Percentiles rank a stretch among this genome's conserved stretches.
Evolutionary conservation across 2,888 invertebrate genomes (phyloP).

Genomic region (Calameuta filiformis): DNA sequence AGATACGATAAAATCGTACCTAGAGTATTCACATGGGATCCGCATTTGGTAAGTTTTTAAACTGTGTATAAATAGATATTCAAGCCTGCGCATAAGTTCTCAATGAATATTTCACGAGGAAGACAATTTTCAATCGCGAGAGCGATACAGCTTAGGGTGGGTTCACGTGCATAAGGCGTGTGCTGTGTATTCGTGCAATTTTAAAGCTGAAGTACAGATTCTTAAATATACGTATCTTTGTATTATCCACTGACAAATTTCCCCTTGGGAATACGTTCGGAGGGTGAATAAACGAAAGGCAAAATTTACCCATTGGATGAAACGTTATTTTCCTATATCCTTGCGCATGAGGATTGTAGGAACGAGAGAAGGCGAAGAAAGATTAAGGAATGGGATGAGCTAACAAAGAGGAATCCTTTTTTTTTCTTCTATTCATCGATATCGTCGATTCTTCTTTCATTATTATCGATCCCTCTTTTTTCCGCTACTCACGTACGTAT

Average conservation of each 20-base stretch:
- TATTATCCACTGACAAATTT: background rate
- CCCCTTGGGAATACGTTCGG: background rate
- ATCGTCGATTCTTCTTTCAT: background rate
- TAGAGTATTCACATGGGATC: background rate
- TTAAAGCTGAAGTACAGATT: background rate
- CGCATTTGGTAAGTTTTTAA: background rate
- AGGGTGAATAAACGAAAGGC: background rate
- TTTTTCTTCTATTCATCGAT: background rate
- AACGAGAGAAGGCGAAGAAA: background rate
- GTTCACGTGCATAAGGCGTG: background rate
- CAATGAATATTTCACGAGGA: background rate
- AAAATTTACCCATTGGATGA: background rate
- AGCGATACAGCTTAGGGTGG: background rate
- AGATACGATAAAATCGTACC: too few relatives aligned
- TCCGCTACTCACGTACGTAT: background rate
- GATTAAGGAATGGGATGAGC: background rate
- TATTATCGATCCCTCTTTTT: background rate
- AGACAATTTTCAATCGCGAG: background rate
- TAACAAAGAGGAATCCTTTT: background rate
- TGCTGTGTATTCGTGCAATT: background rate
- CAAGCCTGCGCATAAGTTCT: background rate
- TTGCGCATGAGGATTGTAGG: background rate
- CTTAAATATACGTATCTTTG: background rate
- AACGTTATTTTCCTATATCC: background rate
- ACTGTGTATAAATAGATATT: background rate